These are phyloP conservation scores for Sparus aurata DNA, from an alignment of 2,797 vertebrate species.

Conservation along the genomic window DNA sequence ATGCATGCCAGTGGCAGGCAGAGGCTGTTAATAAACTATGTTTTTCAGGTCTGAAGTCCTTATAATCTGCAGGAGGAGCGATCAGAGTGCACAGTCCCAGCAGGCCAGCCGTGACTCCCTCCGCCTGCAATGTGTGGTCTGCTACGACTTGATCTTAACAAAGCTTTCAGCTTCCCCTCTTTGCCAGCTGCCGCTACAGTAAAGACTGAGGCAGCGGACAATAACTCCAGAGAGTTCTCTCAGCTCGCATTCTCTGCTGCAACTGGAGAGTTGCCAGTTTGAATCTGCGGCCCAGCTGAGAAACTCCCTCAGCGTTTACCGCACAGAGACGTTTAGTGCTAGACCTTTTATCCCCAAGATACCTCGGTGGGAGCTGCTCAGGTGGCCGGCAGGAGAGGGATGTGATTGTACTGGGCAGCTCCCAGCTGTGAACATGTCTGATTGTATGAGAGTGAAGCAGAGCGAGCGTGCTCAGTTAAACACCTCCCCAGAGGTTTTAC, in stretches of 20 bases:
- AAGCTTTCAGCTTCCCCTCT: constrained; percentile 28
- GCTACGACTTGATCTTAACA: constrained; percentile 20
- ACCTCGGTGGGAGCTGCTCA: constrained; percentile 68
- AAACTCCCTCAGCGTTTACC: constrained; percentile 43
- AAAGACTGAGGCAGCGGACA: constrained; percentile 18
- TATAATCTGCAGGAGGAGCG: constrained; percentile 27
- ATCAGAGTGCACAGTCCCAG: constrained; percentile 32
- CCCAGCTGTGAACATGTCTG: constrained; percentile 70
- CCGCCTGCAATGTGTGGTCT: constrained; percentile 7
- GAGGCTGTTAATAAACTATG: constrained; percentile 11
- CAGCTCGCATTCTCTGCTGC: constrained; percentile 1
- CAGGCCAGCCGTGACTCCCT: constrained; percentile 7
- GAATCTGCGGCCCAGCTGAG: constrained; percentile 55
- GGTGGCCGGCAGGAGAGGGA: constrained; percentile 56
- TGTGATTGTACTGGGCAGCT: constrained; percentile 52
- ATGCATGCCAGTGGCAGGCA: constrained; percentile 13
- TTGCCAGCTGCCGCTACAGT: constrained; percentile 54
- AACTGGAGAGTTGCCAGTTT: constrained; percentile 30
- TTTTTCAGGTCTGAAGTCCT: constrained; percentile 9
- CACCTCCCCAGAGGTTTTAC: constrained; percentile 44
- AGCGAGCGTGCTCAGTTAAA: constrained; percentile 44
- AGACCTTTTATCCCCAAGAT: constrained; percentile 28
- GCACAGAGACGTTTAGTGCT: constrained; percentile 35
- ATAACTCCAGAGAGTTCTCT: constrained; percentile 1
- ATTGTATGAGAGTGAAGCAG: constrained; percentile 66